Evolutionary conservation across 2,888 invertebrate genomes (phyloP), one percentile per base, ranked within the genome.

Genomic region (Nipponacmea schrenckii): DNA sequence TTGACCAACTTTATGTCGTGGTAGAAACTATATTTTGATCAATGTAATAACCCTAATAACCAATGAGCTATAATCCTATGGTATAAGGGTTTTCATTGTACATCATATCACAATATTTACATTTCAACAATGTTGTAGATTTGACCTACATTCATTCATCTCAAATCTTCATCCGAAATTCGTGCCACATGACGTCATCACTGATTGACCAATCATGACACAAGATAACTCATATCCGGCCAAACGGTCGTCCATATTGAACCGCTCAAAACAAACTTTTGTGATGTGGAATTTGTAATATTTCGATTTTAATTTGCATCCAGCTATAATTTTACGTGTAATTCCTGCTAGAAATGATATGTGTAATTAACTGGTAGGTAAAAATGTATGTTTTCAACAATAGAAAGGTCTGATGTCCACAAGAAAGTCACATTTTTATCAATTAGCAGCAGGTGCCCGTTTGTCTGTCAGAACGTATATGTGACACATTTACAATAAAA

Each of bases 171-270:
- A 24, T 31, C 39, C 65, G 63, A 66, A 62, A 67, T 71, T 66
- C 15, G 71, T 46, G 67, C 64, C 63, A 63, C 46, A 64, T 50
- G 64, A 62, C 67, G 62, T 71, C 67, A 66, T 65, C 56, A 44
- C 66, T 68, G 27, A 72, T 26, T 64, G 56, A 64, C 75, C 72
- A 75, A 75, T 75, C 66, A 71, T 64, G 62, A 5, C 20, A 27
- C 15, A 26, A 31, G 27, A 62, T 46, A 50, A 50, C 63, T 50
- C 46, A 69, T 77, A 76, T 74, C 72, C 77, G 77, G 74, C 64
- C 64, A 62, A 67, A 70, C 76, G 63, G 77, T 64, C 80, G 75
- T 74, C 80, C 80, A 80, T 80, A 69, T 80, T 80, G 77, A 77
- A 74, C 72, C 76, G 77, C 77, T 76, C 75, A 77, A 76, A 75